Evolutionary conservation across 2,797 vertebrate species (phyloP).

Genomic region (Leucoraja ocellata): DNA sequence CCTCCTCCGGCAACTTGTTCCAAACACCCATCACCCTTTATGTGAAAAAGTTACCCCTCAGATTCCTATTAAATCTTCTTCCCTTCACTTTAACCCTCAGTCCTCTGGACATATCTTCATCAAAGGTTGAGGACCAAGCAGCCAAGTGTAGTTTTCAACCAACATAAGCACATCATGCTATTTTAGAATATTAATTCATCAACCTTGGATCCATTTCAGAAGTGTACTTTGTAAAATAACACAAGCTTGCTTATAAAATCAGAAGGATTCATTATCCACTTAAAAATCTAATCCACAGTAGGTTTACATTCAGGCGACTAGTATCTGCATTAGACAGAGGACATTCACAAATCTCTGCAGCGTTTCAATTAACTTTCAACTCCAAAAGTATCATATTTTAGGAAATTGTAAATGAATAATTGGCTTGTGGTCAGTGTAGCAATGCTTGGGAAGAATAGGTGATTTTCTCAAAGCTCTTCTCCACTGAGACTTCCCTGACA

Average conservation of each 20-base stretch:
- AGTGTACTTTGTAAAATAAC: not conserved
- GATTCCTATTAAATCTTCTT: too few relatives aligned
- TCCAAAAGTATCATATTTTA: not conserved
- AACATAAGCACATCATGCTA: not conserved
- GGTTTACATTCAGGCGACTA: not conserved
- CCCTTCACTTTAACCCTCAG: too few relatives aligned
- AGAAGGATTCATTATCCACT: not conserved
- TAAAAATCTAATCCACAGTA: not conserved
- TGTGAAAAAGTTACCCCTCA: too few relatives aligned
- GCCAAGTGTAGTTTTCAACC: too few relatives aligned
- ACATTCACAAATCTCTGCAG: not conserved
- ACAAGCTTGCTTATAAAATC: not conserved
- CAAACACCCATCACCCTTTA: too few relatives aligned
- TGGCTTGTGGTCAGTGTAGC: not conserved
- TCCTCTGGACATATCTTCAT: too few relatives aligned
- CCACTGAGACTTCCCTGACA: not conserved
- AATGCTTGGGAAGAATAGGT: not conserved
- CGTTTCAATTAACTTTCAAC: not conserved
- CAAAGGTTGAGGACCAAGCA: too few relatives aligned
- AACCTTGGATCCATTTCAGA: not conserved
- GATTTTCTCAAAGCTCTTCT: not conserved
- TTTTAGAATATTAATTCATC: not conserved
- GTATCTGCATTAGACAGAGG: not conserved
- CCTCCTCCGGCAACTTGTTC: too few relatives aligned
- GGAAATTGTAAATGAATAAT: not conserved